These are phyloP conservation scores for Drosophila fuyamai DNA, from an alignment of 1,140 invertebrate genomes.

Conservation along the genomic window DNA sequence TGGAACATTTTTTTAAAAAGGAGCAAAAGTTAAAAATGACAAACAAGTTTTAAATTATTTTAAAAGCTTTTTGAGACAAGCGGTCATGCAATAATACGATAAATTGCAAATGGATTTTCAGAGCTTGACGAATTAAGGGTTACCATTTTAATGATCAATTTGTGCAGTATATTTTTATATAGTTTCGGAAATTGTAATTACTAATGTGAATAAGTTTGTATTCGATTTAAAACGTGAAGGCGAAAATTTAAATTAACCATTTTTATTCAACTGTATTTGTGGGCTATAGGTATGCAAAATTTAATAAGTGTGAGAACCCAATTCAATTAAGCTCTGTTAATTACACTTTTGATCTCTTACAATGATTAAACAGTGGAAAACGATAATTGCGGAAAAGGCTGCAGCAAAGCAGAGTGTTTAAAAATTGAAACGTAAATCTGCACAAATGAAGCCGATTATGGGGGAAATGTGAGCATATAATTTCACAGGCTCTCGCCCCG, in stretches of 20 bases:
- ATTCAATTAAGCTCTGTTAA: constrained; percentile 43
- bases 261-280: not conserved
- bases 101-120: not conserved
- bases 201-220: too few species aligned
- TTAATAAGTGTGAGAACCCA: constrained; percentile 40
- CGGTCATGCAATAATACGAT: too few species aligned
- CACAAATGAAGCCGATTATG: constrained; percentile 59
- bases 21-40: constrained; percentile 6
- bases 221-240: too few species aligned
- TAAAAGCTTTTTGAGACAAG: constrained; percentile 13
- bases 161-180: too few species aligned
- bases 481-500: constrained; percentile 7
- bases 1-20: not conserved
- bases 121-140: too few species aligned
- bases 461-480: constrained; percentile 7
- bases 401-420: constrained; percentile 18
- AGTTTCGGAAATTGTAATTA: too few species aligned
- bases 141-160: not conserved
- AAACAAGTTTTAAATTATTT: constrained; percentile 2
- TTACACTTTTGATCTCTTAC: constrained; percentile 56
- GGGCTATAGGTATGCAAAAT: not conserved
- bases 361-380: constrained; percentile 46
- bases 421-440: constrained; percentile 45
- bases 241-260: too few species aligned
- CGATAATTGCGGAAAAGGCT: constrained; percentile 32